Percentiles rank a stretch among this genome's conserved stretches.
Evolutionary conservation across 2,113 vertebrate species (phyloP).

Genomic region (Noctilio leporinus): DNA sequence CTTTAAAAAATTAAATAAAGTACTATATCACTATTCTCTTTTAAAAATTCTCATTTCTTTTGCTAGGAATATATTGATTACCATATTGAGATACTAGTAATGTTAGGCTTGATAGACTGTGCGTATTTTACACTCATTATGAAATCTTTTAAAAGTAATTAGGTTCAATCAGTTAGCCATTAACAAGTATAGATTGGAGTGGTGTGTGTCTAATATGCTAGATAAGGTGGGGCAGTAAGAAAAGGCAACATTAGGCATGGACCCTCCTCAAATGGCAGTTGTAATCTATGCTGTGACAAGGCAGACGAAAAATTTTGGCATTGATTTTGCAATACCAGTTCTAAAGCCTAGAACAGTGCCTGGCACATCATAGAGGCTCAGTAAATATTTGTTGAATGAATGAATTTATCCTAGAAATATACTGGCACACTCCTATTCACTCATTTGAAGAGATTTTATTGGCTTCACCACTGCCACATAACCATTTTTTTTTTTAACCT

Average conservation of each 20-base stretch:
- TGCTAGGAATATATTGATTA: background rate
- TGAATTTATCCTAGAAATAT: background rate
- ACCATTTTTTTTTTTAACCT: background rate
- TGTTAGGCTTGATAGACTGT: background rate
- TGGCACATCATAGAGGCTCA: background rate
- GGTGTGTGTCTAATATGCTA: background rate
- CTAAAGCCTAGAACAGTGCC: background rate
- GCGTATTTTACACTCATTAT: constrained; percentile 9
- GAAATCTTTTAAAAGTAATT: background rate
- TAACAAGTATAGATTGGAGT: background rate
- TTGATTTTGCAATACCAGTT: background rate
- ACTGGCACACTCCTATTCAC: background rate
- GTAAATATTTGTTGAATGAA: background rate
- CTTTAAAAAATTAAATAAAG: too few species aligned
- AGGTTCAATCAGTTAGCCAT: background rate
- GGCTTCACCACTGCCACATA: background rate
- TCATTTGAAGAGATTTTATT: background rate
- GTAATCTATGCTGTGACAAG: background rate
- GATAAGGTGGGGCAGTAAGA: background rate
- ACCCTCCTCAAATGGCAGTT: background rate
- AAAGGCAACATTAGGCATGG: background rate
- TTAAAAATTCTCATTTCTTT: background rate
- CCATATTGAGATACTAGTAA: background rate
- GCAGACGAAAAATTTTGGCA: background rate
- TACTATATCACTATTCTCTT: too few species aligned